These are phyloP conservation scores for Drosophila heteroneura DNA, from an alignment of 2,888 invertebrate species.

Conservation along the genomic window DNA sequence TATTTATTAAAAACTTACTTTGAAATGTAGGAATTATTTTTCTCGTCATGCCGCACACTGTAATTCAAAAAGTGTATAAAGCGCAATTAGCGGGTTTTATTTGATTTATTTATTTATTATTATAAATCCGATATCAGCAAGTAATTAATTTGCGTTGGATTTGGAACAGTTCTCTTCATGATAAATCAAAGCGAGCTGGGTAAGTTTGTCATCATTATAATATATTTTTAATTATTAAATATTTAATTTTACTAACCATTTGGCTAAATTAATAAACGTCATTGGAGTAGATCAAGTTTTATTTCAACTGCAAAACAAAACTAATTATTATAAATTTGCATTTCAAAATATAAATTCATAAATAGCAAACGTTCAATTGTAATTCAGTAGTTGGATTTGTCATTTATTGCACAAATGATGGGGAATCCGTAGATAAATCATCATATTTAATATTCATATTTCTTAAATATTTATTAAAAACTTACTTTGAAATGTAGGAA, in stretches of 20 bases:
- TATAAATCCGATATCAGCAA: constrained; percentile 20
- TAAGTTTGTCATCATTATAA: constrained; percentile 62
- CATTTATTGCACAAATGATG: constrained; percentile 13
- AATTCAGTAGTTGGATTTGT: constrained; percentile 3
- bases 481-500: background rate
- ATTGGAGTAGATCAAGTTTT: background rate
- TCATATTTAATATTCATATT: background rate
- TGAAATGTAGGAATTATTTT: too few relatives aligned
- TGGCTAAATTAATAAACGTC: background rate
- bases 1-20: background rate
- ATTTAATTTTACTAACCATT: background rate
- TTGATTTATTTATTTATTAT: background rate
- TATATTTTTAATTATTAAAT: background rate
- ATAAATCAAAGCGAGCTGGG: constrained; percentile 80
- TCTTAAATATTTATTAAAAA: background rate
- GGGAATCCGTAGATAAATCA: constrained; percentile 13
- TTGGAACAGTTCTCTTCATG: constrained; percentile 76
- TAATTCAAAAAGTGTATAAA: background rate
- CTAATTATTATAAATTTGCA: background rate
- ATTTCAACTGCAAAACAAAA: background rate
- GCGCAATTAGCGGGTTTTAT: background rate
- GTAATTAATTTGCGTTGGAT: constrained; percentile 48
- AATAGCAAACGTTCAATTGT: background rate
- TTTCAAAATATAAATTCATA: background rate
- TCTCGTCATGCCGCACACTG: background rate